Evolutionary conservation across 2,888 invertebrate species (phyloP), one percentile per base, ranked within the genome.

Genomic region (Idaea dimidiata): DNA sequence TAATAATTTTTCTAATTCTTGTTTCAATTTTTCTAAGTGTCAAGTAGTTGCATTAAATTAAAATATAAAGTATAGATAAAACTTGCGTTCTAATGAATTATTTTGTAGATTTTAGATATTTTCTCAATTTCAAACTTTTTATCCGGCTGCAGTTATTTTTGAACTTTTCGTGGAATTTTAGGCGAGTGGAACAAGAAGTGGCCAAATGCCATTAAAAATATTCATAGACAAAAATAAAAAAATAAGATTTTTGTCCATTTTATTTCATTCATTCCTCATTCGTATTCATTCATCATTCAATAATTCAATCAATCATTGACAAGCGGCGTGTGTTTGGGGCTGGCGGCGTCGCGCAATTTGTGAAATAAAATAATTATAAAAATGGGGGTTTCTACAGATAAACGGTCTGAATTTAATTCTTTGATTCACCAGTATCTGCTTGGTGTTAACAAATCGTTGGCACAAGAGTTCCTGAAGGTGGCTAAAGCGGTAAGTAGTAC

Each of bases 401-500:
- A 86, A 69, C 77, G 78, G 60, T 72, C 79, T 31, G 84, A 88
- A 74, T 72, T 79, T 86, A 73, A 94, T 69, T 83, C 96, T 6
- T 80, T 96, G 62, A 92, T 96, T 64, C 93, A 94, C 70, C 95
- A 96, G 70, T 95, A 93, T 91, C 84, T 97, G 64, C 81, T 88
- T 64, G 94, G 93, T 70, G 93, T 94, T 70, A 95, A 96, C 77
- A 94, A 94, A 81, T 88, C 93, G 6, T 77, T 96, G 33, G 96
- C 96, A 0, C 93, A 94, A 75, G 92, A 95, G 59, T 96, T 95
- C 79, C 93, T 95, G 76, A 94, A 94, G 76, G 96, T 95, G 88
- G 94, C 94, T 0, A 96, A 96, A 82, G 94, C 95, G 89, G 96
- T 96, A 93, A 95, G 96, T 93, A 63, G 59, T 58, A 57, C 63